phyloP scores from a whole-genome alignment of 2,888 invertebrate genomes.

The Megamerina dolium region DNA sequence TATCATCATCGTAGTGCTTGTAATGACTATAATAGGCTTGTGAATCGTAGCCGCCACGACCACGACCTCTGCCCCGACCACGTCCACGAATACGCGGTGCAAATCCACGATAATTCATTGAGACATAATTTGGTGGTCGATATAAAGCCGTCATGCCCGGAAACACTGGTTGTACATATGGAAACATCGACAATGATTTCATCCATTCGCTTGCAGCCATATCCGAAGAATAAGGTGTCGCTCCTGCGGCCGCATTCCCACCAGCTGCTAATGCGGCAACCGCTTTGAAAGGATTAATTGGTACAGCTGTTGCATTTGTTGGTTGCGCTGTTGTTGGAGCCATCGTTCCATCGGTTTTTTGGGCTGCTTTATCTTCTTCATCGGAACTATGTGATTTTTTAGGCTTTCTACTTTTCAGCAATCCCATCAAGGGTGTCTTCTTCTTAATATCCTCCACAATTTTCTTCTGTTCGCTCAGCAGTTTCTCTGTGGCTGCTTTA shows the following conservation, averaged over 20 bases:
- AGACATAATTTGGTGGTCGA: conserved; percentile 34
- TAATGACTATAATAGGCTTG: conserved; percentile 36
- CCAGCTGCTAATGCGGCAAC: conserved; percentile 36
- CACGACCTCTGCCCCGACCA: conserved; percentile 49
- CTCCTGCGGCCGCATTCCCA: conserved; percentile 19
- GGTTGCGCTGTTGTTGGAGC: conserved; percentile 27
- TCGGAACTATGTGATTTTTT: conserved; percentile 28
- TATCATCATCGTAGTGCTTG: conserved; percentile 56
- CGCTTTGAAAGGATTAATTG: conserved; percentile 40
- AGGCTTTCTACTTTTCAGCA: conserved; percentile 31
- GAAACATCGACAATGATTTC: conserved; percentile 45
- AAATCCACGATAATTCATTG: conserved; percentile 42
- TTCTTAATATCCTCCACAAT: conserved; percentile 43
- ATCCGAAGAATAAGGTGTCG: conserved; percentile 30
- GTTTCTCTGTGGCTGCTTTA: conserved; percentile 47
- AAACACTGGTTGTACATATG: conserved; percentile 39
- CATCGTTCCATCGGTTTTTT: conserved; percentile 8
- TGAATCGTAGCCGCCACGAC: conserved; percentile 30
- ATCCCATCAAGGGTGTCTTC: conserved; percentile 38
- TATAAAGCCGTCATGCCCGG: conserved; percentile 39
- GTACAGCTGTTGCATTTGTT: conserved; percentile 15
- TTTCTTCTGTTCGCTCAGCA: conserved; percentile 41
- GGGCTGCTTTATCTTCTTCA: conserved; percentile 26
- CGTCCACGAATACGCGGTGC: conserved; percentile 48
- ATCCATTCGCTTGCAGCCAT: conserved; percentile 44